phyloP scores from a whole-genome alignment of 2,797 vertebrate genomes.

The Lerista edwardsae region DNA sequence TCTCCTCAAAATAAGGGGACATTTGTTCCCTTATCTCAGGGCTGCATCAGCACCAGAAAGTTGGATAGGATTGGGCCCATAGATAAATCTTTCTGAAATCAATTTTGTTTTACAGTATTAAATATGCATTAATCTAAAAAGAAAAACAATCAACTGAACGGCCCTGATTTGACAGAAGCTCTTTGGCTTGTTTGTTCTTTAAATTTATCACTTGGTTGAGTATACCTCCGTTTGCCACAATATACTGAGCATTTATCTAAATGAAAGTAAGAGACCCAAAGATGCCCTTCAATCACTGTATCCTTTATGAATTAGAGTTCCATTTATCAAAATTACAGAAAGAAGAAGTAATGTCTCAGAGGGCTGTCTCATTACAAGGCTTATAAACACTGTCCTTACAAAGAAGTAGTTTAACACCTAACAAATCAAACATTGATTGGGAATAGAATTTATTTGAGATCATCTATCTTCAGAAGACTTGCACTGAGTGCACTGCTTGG shows the following conservation, averaged over 20 bases:
- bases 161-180: slow-evolving; percentile 46
- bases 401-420: slow-evolving; percentile 83
- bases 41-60: too few relatives aligned
- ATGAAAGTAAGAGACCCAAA: slow-evolving; percentile 79
- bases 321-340: slow-evolving; percentile 89
- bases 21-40: too few relatives aligned
- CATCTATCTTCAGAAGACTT: slow-evolving; percentile 78
- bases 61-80: too few relatives aligned
- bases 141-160: slow-evolving; percentile 37
- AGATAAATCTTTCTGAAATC: slow-evolving; percentile 52
- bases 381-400: slow-evolving; percentile 84
- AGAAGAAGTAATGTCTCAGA: slow-evolving; percentile 79
- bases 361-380: slow-evolving; percentile 83
- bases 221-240: slow-evolving; percentile 65
- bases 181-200: slow-evolving; percentile 54
- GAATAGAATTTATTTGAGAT: slow-evolving; percentile 79
- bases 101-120: slow-evolving; percentile 53
- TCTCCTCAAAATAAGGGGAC: too few relatives aligned
- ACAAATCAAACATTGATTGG: slow-evolving; percentile 84
- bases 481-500: slow-evolving; percentile 71
- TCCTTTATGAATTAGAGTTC: slow-evolving; percentile 82
- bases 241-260: slow-evolving; percentile 80
- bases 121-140: slow-evolving; percentile 56
- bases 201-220: slow-evolving; percentile 69
- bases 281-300: slow-evolving; percentile 82